A percentile compares a stretch with the other conserved stretches of the same genome.
phyloP scores from a whole-genome alignment of 2,888 invertebrate genomes.

The Hydriomena furcata region DNA sequence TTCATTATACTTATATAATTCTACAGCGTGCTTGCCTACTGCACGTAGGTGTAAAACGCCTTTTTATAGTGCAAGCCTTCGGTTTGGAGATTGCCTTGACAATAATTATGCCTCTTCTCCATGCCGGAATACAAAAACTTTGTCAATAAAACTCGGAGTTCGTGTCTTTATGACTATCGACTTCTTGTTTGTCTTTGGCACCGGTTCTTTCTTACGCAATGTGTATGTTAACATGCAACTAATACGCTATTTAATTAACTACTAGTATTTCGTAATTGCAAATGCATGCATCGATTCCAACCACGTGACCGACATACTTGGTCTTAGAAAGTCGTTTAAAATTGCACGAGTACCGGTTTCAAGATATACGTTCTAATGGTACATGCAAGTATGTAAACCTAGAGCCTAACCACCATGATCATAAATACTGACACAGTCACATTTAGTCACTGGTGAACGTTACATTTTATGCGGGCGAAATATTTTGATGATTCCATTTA shows the following conservation, averaged over 20 bases:
- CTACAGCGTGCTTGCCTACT: too few species aligned
- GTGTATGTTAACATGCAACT: constrained; percentile 15
- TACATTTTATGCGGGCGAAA: constrained; percentile 44
- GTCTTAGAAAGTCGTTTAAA: constrained; percentile 66
- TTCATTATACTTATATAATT: constrained; percentile 2
- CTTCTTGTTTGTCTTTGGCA: constrained; percentile 19
- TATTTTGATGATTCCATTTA: constrained; percentile 41
- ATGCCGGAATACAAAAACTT: constrained; percentile 2
- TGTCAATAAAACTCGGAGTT: constrained; percentile 11
- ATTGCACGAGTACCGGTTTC: constrained; percentile 53
- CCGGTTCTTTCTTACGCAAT: constrained; percentile 22
- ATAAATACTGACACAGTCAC: constrained; percentile 34
- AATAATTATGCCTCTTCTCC: background rate
- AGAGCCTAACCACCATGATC: constrained; percentile 45
- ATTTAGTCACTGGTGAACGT: constrained; percentile 19
- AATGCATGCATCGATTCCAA: constrained; percentile 22
- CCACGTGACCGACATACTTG: constrained; percentile 25
- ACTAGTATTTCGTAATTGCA: constrained; percentile 23
- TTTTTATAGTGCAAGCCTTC: too few species aligned
- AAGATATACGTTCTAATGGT: constrained; percentile 27
- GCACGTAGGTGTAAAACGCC: too few species aligned
- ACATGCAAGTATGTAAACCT: constrained; percentile 49
- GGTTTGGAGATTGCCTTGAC: too few species aligned
- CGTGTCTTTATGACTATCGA: constrained; percentile 14
- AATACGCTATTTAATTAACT: constrained; percentile 16